phyloP scores from a whole-genome alignment of 2,113 vertebrate genomes.

The Pterophyllum scalare region DNA sequence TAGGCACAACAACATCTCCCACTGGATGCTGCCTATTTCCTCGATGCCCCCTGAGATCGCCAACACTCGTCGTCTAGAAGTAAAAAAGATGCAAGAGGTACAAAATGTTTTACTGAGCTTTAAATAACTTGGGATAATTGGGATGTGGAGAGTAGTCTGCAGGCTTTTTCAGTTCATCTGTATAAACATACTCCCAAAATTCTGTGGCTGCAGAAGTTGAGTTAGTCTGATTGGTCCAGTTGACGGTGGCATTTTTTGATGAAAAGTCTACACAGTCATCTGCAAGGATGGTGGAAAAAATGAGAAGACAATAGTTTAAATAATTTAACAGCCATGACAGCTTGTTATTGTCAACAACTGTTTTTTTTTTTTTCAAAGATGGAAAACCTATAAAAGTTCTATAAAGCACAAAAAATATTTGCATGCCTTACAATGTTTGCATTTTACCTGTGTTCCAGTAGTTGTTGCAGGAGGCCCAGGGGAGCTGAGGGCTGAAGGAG shows the following conservation, averaged over 20 bases:
- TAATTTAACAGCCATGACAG: too few relatives aligned
- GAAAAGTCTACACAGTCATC: conserved; percentile 69
- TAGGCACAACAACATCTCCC: conserved; percentile 90
- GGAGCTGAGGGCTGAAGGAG: conserved; percentile 88
- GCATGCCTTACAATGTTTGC: background rate
- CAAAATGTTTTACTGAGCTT: background rate
- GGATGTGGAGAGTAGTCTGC: background rate
- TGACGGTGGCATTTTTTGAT: conserved; percentile 39
- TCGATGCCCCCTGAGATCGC: conserved; percentile 89
- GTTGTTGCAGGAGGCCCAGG: conserved; percentile 89
- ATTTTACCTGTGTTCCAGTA: conserved; percentile 91
- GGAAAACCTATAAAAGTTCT: too few relatives aligned
- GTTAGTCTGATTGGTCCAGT: conserved; percentile 51
- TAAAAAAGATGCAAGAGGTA: background rate
- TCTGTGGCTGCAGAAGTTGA: conserved; percentile 72
- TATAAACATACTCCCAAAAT: conserved; percentile 78
- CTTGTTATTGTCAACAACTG: too few relatives aligned
- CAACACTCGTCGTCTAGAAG: conserved; percentile 85
- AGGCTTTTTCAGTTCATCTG: background rate
- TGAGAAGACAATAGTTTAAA: background rate
- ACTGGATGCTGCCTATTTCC: conserved; percentile 87
- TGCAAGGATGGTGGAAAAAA: conserved; percentile 26
- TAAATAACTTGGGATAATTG: background rate
- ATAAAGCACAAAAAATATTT: too few relatives aligned
- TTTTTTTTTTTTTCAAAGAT: too few relatives aligned